Base-by-base conservation (phyloP, 2,888 invertebrate genomes). In the Blastobasis lacticolella region DNA sequence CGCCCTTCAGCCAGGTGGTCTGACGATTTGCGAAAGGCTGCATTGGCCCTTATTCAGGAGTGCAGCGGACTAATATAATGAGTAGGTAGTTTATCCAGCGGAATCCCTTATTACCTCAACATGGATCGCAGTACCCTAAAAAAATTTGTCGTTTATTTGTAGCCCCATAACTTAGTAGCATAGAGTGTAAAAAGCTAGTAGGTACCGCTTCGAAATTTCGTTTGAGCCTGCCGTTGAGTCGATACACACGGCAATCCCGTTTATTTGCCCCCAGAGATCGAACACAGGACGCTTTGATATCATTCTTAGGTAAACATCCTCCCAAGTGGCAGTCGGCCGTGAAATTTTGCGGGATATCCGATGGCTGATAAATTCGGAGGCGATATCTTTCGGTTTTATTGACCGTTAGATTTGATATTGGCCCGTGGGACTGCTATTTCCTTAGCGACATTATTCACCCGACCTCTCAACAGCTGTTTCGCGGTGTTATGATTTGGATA, bases 321-420 rank as follows among this genome's bases (percentile, higher is more conserved):
- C 57, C 54, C 49, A 54, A 49, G 57, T 52, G 54, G 54, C 57
- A 64, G 57, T 61, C 62, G 60, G 51, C 68, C 69, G 67, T 70
- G 64, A 75, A 71, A 69, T 71, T 72, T 65, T 64, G 69, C 62
- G 68, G 67, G 66, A 62, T 72, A 67, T 68, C 71, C 67, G 67
- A 71, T 67, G 66, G 68, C 70, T 73, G 73, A 72, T 75, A 73
- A 74, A 73, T 72, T 73, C 64, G 59, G 63, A 59, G 56, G 54
- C 61, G 71, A 75, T 74, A 77, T 75, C 75, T 76, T 61, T 68
- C 67, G 69, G 69, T 75, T 79, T 77, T 75, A 78, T 77, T 73
- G 77, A 72, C 73, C 75, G 71, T 78, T 75, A 72, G 65, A 72
- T 70, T 68, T 60, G 69, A 75, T 74, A 74, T 75, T 70, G 49